Conservation (phyloP, 2,888 invertebrate species). For the Pyrgus malvae region DNA sequence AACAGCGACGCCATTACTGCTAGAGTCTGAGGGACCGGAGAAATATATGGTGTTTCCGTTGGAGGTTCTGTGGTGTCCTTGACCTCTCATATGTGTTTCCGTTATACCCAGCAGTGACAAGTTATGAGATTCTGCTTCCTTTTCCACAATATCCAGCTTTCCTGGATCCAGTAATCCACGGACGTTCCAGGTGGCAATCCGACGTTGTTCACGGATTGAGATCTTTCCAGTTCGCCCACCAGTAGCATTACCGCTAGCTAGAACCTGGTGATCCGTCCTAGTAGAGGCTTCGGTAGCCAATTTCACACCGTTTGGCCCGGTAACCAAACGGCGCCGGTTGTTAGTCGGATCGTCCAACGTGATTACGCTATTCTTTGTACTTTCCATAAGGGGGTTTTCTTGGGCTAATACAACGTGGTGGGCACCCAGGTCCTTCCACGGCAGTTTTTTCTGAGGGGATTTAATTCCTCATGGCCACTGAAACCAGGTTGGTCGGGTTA, state of each 20-base stretch:
- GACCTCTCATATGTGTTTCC: neutral
- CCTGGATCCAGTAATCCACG: neutral
- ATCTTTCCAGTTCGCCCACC: neutral
- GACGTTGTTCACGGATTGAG: neutral
- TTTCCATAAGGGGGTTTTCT: no score
- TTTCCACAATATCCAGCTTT: neutral
- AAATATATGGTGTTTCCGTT: conserved; percentile 2
- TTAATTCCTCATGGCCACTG: no score
- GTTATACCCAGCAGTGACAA: neutral
- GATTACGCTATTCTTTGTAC: no score
- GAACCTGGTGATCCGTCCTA: neutral
- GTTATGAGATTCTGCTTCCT: neutral
- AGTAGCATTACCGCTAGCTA: neutral
- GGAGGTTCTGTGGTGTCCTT: neutral
- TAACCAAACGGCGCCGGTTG: no score
- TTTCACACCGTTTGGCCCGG: conserved; percentile 28
- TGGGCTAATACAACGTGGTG: no score
- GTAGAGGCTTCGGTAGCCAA: conserved; percentile 10
- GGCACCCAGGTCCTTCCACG: no score
- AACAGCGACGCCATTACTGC: neutral
- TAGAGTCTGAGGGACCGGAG: neutral
- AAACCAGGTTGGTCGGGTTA: no score
- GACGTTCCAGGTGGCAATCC: conserved; percentile 3
- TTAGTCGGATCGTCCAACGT: no score
- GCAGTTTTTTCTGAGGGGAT: no score